phyloP scores from a whole-genome alignment of 2,888 invertebrate genomes.

The Drosophila mulleri region DNA sequence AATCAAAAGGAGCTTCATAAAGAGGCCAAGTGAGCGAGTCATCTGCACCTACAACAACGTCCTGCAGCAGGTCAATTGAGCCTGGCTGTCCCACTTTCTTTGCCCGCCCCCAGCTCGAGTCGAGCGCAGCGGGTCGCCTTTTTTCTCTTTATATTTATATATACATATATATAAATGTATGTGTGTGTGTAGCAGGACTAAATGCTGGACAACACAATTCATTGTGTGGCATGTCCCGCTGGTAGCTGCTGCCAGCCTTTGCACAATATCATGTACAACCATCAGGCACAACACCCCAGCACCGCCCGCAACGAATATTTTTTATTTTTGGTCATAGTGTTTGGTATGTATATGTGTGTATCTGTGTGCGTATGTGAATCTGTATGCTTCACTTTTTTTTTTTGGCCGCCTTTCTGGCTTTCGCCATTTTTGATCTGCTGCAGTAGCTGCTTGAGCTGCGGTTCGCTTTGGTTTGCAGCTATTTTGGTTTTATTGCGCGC shows the following conservation, averaged over 20 bases:
- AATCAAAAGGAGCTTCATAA: conserved; percentile 31
- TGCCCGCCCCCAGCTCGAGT: conserved; percentile 1
- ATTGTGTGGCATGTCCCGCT: conserved; percentile 76
- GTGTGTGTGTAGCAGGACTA: conserved; percentile 63
- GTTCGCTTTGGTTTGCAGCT: conserved; percentile 72
- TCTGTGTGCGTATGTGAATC: conserved; percentile 14
- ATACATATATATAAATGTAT: conserved; percentile 6
- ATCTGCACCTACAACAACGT: conserved; percentile 27
- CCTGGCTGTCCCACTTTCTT: conserved; percentile 6
- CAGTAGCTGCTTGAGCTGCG: conserved; percentile 79
- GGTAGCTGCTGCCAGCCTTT: conserved; percentile 45
- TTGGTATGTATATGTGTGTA: conserved; percentile 9
- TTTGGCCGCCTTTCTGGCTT: conserved; percentile 75
- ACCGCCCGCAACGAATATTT: conserved; percentile 48
- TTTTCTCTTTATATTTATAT: conserved; percentile 12
- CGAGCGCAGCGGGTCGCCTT: conserved; percentile 50
- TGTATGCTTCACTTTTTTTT: conserved; percentile 17
- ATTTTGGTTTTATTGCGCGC: conserved; percentile 61
- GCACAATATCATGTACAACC: conserved; percentile 32
- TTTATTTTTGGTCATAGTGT: conserved; percentile 36
- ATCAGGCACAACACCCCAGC: conserved; percentile 7
- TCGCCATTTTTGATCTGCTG: conserved; percentile 71
- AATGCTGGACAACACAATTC: conserved; percentile 80
- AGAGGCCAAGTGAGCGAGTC: conserved; percentile 41
- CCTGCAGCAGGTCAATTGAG: conserved; percentile 46